Conservation (phyloP, 2,888 invertebrate genomes). For the Ephialtes manifestator region DNA sequence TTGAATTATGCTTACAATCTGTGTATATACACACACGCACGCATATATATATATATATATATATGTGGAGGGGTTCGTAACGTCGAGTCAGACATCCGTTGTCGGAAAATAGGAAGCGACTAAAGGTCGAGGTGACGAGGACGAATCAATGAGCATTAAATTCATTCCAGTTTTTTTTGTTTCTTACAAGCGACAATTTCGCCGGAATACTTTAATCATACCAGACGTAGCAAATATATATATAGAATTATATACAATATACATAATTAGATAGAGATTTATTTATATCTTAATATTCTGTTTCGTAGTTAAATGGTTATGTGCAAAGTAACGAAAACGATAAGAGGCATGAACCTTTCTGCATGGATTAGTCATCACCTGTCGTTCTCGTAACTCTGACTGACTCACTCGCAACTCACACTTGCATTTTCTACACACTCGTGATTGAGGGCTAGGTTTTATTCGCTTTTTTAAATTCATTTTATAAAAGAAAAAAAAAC, state of each 20-base stretch:
- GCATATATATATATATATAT: constrained; percentile 17
- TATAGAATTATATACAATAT: constrained; percentile 67
- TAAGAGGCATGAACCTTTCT: background rate
- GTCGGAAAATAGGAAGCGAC: constrained; percentile 61
- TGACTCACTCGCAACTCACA: constrained; percentile 46
- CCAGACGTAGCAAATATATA: constrained; percentile 77
- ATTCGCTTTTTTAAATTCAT: constrained; percentile 32
- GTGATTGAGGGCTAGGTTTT: constrained; percentile 15
- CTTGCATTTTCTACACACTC: constrained; percentile 43
- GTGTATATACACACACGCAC: constrained; percentile 32
- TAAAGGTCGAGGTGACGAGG: constrained; percentile 49
- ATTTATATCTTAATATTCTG: constrained; percentile 60
- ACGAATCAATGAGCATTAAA: constrained; percentile 37
- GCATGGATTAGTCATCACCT: constrained; percentile 21
- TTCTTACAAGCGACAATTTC: constrained; percentile 49
- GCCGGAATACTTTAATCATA: constrained; percentile 76
- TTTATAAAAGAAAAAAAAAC: constrained; percentile 48
- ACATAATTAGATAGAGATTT: constrained; percentile 57
- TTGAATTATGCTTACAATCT: constrained; percentile 49
- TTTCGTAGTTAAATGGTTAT: constrained; percentile 51
- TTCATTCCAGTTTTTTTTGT: background rate
- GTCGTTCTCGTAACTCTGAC: constrained; percentile 37
- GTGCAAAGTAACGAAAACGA: constrained; percentile 35
- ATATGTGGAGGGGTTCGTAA: constrained; percentile 24
- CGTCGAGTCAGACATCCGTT: constrained; percentile 19